A percentile compares a stretch with the other conserved stretches of the same genome.
These are phyloP conservation scores for Ranitomeya variabilis DNA, from an alignment of 2,113 vertebrate genomes.

Conservation along the genomic window DNA sequence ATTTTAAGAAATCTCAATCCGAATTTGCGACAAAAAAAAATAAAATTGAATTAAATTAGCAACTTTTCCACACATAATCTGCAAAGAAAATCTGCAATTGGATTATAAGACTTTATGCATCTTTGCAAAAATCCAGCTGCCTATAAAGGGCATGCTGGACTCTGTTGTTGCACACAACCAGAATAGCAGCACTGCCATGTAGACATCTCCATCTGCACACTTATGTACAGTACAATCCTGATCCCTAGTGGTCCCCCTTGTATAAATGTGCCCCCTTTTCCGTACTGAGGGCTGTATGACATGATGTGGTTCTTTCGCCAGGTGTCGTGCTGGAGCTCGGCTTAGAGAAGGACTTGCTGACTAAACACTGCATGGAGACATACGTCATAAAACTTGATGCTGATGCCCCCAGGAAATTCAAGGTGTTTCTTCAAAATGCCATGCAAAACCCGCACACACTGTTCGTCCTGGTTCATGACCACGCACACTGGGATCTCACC, in stretches of 20 bases:
- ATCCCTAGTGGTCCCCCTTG: not conserved
- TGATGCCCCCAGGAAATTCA: constrained; percentile 81
- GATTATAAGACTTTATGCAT: not conserved
- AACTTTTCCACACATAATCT: too few species aligned
- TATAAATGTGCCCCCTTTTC: not conserved
- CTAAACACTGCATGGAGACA: constrained; percentile 80
- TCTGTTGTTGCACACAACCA: not conserved
- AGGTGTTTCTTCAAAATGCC: constrained; percentile 85
- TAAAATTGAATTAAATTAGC: too few species aligned
- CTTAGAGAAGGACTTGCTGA: constrained; percentile 81
- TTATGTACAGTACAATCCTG: too few species aligned
- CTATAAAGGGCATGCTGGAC: not conserved
- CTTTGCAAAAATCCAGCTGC: not conserved
- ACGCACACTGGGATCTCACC: constrained; percentile 92
- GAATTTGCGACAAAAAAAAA: too few species aligned
- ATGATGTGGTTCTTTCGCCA: constrained; percentile 62
- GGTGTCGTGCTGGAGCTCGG: constrained; percentile 90
- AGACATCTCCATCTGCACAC: not conserved
- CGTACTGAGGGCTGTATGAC: not conserved
- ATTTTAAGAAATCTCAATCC: too few species aligned
- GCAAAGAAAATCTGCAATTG: too few species aligned
- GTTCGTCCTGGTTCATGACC: constrained; percentile 95
- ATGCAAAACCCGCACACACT: constrained; percentile 89
- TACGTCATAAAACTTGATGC: constrained; percentile 88
- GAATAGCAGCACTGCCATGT: not conserved